These are phyloP conservation scores for Drosophila leontia DNA, from an alignment of 1,140 invertebrate genomes.

Conservation along the genomic window DNA sequence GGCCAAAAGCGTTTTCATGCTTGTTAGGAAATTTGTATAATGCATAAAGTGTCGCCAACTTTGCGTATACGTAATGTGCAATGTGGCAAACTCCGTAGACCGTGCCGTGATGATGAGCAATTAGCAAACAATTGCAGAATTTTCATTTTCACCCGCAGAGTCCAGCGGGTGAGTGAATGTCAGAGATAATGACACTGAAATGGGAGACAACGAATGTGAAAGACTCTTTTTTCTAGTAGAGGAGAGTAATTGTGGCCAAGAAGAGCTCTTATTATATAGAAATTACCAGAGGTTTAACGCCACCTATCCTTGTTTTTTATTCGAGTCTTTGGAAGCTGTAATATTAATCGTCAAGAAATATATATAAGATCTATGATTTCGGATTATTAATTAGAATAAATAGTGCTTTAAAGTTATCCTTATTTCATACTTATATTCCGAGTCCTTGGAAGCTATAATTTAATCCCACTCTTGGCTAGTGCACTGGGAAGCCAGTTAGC, in stretches of 20 bases:
- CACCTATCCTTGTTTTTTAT: no score
- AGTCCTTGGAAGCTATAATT: no score
- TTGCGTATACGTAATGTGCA: conserved; percentile 75
- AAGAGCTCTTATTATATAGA: no score
- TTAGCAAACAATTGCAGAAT: conserved; percentile 78
- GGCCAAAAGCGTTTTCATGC: conserved; percentile 64
- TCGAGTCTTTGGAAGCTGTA: no score
- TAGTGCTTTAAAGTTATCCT: not conserved
- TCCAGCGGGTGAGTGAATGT: conserved; percentile 17
- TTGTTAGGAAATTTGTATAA: conserved; percentile 76
- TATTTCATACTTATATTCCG: not conserved
- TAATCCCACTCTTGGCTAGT: not conserved
- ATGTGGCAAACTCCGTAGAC: conserved; percentile 50
- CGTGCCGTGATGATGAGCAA: conserved; percentile 73
- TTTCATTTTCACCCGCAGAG: conserved; percentile 65
- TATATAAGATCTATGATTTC: no score
- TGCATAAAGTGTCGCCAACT: conserved; percentile 74
- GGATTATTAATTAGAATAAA: no score
- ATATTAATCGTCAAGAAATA: no score
- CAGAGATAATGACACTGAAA: conserved; percentile 20
- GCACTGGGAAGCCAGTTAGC: not conserved
- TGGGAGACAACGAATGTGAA: conserved; percentile 9
- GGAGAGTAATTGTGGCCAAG: no score
- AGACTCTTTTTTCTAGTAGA: not conserved
- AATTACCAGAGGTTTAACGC: no score